Conservation (phyloP, 2,113 vertebrate genomes). For the Tachuris rubrigastra region DNA sequence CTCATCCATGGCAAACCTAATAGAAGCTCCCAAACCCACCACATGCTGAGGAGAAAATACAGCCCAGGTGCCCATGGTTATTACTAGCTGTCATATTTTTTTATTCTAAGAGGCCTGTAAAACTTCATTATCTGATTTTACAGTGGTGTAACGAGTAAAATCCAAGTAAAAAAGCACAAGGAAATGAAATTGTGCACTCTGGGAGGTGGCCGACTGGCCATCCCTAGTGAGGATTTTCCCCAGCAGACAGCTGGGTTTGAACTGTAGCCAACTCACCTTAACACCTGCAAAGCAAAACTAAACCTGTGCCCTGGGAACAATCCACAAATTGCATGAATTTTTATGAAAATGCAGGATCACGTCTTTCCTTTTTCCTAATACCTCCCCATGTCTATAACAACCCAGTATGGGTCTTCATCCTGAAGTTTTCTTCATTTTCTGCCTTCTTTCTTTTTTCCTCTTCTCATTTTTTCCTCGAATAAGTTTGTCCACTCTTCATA, state of each 20-base stretch:
- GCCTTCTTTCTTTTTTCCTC: neutral
- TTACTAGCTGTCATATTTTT: constrained; percentile 21
- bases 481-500: neutral
- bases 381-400: neutral
- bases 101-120: constrained; percentile 5
- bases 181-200: neutral
- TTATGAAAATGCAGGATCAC: neutral
- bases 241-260: neutral
- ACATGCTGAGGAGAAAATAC: constrained; percentile 50
- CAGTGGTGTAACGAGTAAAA: neutral
- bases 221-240: neutral
- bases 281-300: neutral
- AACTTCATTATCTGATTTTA: constrained; percentile 48
- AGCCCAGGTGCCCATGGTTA: constrained; percentile 14
- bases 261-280: neutral
- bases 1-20: neutral
- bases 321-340: neutral
- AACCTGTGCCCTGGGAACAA: neutral
- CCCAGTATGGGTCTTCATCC: neutral
- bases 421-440: neutral
- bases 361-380: neutral
- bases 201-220: neutral
- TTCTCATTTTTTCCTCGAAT: neutral
- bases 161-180: neutral
- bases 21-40: neutral